Evolutionary conservation across 2,797 vertebrate genomes (phyloP).

Genomic region (Hapalemur alaotrensis): DNA sequence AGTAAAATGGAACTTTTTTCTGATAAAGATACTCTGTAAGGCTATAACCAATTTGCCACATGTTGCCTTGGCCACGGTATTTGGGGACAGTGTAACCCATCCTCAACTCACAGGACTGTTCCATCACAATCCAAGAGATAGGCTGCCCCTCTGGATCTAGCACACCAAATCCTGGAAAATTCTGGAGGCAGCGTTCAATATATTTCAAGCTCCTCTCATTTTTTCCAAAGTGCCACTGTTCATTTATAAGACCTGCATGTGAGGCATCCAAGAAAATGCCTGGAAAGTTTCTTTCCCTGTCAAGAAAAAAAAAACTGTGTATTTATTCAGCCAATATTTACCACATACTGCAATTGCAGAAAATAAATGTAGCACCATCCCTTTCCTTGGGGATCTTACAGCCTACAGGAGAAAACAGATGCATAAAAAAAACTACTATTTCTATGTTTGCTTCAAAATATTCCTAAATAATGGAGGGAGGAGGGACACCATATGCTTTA

Average conservation of each 20-base stretch:
- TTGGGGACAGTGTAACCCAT: constrained; percentile 63
- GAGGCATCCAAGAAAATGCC: constrained; percentile 48
- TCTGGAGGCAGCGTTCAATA: constrained; percentile 61
- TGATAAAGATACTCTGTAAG: fast-evolving
- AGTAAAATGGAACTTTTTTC: neutral
- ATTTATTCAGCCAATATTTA: neutral
- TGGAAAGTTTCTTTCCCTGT: neutral
- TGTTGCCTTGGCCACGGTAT: constrained; percentile 16
- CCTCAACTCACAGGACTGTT: constrained; percentile 65
- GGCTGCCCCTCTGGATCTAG: constrained; percentile 38
- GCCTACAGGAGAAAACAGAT: neutral
- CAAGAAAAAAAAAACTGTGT: neutral
- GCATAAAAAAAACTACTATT: neutral
- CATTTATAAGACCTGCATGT: constrained; percentile 58
- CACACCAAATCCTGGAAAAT: constrained; percentile 72
- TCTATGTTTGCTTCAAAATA: neutral
- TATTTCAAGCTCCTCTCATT: constrained; percentile 63
- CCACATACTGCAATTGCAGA: neutral
- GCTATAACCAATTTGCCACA: neutral
- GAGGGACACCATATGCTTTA: neutral
- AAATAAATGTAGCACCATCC: neutral
- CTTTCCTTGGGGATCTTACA: neutral
- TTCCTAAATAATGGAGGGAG: neutral
- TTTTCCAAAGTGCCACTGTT: constrained; percentile 54
- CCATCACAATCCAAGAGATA: constrained; percentile 56